phyloP scores from a whole-genome alignment of 53 echinoderm and acorn worm genomes.

The Paracentrotus lividus region DNA sequence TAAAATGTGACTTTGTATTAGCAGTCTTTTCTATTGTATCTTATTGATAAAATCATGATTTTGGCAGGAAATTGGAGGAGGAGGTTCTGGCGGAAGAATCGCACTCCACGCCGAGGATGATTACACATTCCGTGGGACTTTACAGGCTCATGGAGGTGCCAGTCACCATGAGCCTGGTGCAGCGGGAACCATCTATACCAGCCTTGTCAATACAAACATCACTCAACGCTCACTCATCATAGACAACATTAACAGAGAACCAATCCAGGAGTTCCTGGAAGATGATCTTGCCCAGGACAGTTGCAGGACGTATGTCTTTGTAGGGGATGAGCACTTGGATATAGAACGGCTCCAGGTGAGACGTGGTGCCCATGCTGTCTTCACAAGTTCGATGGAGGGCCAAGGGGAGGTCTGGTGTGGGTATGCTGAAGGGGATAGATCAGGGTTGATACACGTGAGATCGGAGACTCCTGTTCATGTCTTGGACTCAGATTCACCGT shows the following conservation, averaged over 20 bases:
- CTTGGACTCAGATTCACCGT: conserved; percentile 76
- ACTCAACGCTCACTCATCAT: conserved; percentile 75
- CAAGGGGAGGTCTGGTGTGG: conserved; percentile 66
- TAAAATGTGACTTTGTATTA: too few relatives aligned
- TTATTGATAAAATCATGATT: neutral
- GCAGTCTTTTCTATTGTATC: neutral
- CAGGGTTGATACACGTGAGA: conserved; percentile 79
- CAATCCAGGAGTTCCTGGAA: conserved; percentile 68
- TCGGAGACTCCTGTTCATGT: conserved; percentile 71
- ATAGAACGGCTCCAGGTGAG: conserved; percentile 68
- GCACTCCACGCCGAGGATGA: conserved; percentile 75
- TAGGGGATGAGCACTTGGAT: conserved; percentile 49
- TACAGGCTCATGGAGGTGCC: conserved; percentile 84
- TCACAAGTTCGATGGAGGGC: conserved; percentile 48
- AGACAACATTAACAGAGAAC: conserved; percentile 77
- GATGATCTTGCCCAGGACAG: conserved; percentile 55
- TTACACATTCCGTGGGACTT: conserved; percentile 81
- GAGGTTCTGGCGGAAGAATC: conserved; percentile 91
- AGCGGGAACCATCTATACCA: conserved; percentile 87
- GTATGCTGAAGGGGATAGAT: conserved; percentile 74
- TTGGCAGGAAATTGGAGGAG: conserved; percentile 86
- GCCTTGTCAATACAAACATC: conserved; percentile 71
- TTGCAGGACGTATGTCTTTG: conserved; percentile 74
- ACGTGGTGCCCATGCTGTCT: conserved; percentile 74
- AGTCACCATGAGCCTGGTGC: conserved; percentile 82